These are phyloP conservation scores for Diplolepis rosae DNA, from an alignment of 2,888 invertebrate genomes.

Conservation along the genomic window DNA sequence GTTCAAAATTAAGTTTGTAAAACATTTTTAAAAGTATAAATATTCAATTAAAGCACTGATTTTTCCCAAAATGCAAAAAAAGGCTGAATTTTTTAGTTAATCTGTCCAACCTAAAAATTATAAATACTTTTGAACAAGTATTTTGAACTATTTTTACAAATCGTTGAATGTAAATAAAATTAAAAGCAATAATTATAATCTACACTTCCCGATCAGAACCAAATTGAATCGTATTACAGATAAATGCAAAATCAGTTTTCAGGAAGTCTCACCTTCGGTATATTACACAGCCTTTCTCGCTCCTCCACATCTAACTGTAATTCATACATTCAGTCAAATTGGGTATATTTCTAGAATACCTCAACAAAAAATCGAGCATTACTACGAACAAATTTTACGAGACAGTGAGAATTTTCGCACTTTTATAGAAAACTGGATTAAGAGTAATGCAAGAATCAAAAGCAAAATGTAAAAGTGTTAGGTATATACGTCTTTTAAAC, in stretches of 20 bases:
- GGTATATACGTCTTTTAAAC: background rate
- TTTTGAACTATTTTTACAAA: constrained; percentile 19
- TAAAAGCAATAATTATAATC: constrained; percentile 28
- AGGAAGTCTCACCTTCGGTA: constrained; percentile 70
- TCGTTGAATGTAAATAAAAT: background rate
- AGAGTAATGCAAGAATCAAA: background rate
- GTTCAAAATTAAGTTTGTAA: background rate
- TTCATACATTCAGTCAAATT: constrained; percentile 71
- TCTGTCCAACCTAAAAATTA: background rate
- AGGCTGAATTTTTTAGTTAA: background rate
- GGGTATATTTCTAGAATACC: constrained; percentile 41
- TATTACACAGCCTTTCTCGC: constrained; percentile 73
- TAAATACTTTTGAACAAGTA: background rate
- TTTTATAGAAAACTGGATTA: background rate
- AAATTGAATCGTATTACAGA: constrained; percentile 36
- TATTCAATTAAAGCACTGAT: background rate
- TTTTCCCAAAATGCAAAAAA: background rate
- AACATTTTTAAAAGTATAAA: background rate
- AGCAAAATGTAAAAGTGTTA: background rate
- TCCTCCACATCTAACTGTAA: constrained; percentile 73
- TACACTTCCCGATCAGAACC: constrained; percentile 10
- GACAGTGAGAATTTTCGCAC: background rate
- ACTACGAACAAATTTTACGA: background rate
- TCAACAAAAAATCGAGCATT: constrained; percentile 5
- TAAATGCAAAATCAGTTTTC: constrained; percentile 42